Evolutionary conservation across 2,797 vertebrate genomes (phyloP).

Genomic region (Hybognathus amarus): DNA sequence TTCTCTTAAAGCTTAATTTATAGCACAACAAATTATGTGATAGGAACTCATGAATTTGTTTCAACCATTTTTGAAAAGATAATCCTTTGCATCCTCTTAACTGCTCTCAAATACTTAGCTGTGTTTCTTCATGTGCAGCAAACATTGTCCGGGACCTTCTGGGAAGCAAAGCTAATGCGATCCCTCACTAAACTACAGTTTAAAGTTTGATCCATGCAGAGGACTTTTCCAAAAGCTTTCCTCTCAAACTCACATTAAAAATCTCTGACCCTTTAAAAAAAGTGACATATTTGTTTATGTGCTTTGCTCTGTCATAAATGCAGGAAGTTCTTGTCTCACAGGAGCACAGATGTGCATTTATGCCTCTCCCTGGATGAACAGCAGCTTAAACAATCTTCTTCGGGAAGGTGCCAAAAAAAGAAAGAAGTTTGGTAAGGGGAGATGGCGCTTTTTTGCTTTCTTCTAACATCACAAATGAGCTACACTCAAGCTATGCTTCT

Average conservation of each 20-base stretch:
- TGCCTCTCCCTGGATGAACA: constrained; percentile 39
- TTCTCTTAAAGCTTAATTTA: not conserved
- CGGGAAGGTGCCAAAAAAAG: constrained; percentile 9
- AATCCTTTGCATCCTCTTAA: constrained; percentile 50
- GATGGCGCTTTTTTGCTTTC: not conserved
- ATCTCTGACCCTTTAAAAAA: not conserved
- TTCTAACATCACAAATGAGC: constrained; percentile 11
- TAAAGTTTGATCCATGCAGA: not conserved
- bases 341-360: constrained; percentile 49
- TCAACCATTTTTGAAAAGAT: constrained; percentile 24
- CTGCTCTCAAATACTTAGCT: constrained; percentile 39
- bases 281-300: constrained; percentile 9
- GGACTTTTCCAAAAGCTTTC: not conserved
- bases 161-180: constrained; percentile 26
- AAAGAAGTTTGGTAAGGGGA: not conserved
- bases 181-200: constrained; percentile 3
- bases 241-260: not conserved
- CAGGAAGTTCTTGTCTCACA: constrained; percentile 42
- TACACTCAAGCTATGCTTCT: not conserved
- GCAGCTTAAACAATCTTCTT: constrained; percentile 36
- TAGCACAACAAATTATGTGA: constrained; percentile 1
- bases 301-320: constrained; percentile 41
- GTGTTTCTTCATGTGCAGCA: constrained; percentile 19
- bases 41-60: constrained; percentile 14
- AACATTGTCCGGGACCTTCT: constrained; percentile 28